Percentiles rank a stretch among this genome's conserved stretches.
Evolutionary conservation across 2,888 invertebrate genomes (phyloP).

Genomic region (Acrobasis repandana): DNA sequence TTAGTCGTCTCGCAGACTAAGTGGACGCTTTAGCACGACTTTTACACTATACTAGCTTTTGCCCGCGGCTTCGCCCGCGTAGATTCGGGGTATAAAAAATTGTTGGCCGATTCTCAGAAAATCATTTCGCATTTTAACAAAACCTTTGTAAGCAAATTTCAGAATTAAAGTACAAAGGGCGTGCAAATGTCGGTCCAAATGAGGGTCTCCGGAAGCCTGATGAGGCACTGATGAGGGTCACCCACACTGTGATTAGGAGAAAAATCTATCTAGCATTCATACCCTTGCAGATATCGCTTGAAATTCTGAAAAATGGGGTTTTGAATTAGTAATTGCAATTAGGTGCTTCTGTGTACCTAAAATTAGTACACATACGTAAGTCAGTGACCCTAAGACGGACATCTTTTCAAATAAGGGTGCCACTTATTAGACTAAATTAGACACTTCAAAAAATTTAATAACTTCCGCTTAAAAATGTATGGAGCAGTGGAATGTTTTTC

Average conservation of each 20-base stretch:
- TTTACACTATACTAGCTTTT: not conserved
- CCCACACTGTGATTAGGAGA: not conserved
- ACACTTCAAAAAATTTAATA: no score
- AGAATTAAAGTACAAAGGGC: not conserved
- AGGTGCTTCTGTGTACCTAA: no score
- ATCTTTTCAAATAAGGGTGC: no score
- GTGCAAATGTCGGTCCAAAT: not conserved
- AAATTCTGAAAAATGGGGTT: not conserved
- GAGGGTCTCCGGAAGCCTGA: not conserved
- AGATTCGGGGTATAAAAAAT: no score
- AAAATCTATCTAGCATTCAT: not conserved
- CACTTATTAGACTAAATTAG: no score
- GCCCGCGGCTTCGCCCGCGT: no score
- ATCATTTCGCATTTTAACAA: not conserved
- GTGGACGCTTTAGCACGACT: not conserved
- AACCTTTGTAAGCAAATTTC: not conserved
- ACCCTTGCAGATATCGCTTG: not conserved
- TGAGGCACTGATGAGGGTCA: conserved; percentile 1
- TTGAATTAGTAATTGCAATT: not conserved
- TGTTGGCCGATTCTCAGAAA: no score
- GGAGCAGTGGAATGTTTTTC: no score
- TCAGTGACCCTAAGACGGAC: no score
- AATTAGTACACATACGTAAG: no score
- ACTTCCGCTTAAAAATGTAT: no score
- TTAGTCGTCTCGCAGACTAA: not conserved